Evolutionary conservation across 37 sponge, comb jelly and placozoan genomes (phyloP), one percentile per base, ranked within the genome.

Genomic region (Ephydatia muelleri): DNA sequence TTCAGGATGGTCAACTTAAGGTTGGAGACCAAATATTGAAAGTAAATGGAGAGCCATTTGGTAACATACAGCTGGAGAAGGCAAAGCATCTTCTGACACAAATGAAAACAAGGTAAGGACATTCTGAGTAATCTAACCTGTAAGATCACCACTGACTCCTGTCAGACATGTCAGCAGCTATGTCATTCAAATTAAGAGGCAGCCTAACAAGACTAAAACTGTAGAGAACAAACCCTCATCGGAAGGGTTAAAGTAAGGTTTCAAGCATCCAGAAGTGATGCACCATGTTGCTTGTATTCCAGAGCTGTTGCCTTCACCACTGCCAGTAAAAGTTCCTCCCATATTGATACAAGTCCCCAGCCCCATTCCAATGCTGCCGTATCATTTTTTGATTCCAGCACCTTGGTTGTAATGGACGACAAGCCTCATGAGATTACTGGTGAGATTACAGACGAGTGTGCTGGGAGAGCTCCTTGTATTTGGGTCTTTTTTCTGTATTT

Each of bases 31-130:
- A 81, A 36, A 79, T 95, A 5, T 57, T 95, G 22, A 77, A 92
- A n/a, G 82, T 95, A 12, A 95, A 95, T 77, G 95, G 88, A 28
- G 88, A 92, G 43, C 49, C 81, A 3, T 82, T 91, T 49, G 72
- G 49, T 21, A 82, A 82, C 11, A 8, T 92, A 25, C 79, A 90
- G 6, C 77, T 79, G 29, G 92, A 91, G 69, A 78, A 84, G 25
- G 92, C 92, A 11, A 86, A 88, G 71, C 81, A 83, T 37, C 79
- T 83, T 27, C 78, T 95, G 40, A 87, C 92, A 19, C 87, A 88
- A 34, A 70, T 95, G 47, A 91, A 92, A 49, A 69, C 72, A 16
- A 80, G 76, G 87, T 91, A 23, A 84, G 86, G 66, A 38, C 47
- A 47, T 9, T 21, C 16, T n/a, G n/a, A 57, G 0, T 57, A 57